A percentile compares a stretch with the other conserved stretches of the same genome.
Conservation (phyloP, 92 coral and sea anemone genomes). For the Zoanthus solanderi region DNA sequence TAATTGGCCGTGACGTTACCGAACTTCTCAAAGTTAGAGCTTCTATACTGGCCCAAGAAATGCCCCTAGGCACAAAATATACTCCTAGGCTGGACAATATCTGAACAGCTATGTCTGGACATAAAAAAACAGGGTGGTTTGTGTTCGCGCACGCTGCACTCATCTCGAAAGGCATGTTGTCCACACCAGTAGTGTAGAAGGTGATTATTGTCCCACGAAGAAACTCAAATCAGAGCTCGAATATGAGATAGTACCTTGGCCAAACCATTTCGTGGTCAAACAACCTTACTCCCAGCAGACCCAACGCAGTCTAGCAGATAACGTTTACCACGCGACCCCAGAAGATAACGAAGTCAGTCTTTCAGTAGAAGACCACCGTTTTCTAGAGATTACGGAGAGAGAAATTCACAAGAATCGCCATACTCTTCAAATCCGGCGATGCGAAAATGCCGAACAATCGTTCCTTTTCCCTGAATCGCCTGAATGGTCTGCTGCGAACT, state of each 20-base stretch:
- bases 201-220: too few species aligned
- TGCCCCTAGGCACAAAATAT: conserved; percentile 2
- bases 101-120: not conserved
- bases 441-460: not conserved
- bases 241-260: conserved; percentile 43
- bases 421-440: not conserved
- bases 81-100: not conserved
- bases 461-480: not conserved
- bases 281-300: not conserved
- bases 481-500: conserved; percentile 15
- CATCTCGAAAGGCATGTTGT: not conserved
- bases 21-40: conserved; percentile 20
- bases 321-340: conserved; percentile 14
- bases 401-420: not conserved
- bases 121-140: conserved; percentile 1
- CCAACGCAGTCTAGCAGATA: not conserved
- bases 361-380: not conserved
- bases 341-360: not conserved
- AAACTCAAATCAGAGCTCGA: not conserved
- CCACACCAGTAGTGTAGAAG: not conserved
- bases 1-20: not conserved
- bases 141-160: conserved; percentile 16
- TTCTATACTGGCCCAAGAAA: not conserved
- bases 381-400: not conserved
- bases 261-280: conserved; percentile 49